Evolutionary conservation across 1,140 invertebrate genomes (phyloP).

Genomic region (Agraylea sexmaculata): DNA sequence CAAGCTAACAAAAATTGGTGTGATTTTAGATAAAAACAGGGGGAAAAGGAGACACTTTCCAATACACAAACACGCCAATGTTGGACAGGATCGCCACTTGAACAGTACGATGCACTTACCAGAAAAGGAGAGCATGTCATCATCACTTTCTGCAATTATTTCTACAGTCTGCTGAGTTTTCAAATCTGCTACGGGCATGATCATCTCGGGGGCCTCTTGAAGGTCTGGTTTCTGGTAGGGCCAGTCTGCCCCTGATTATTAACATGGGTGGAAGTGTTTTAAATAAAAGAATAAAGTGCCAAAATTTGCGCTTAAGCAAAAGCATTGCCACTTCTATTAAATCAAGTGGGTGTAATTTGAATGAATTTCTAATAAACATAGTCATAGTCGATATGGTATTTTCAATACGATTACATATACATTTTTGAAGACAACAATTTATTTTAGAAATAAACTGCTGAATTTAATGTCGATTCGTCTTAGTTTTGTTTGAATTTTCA

Average conservation of each 20-base stretch:
- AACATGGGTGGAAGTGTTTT: slow-evolving; percentile 4
- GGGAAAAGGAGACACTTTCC: too few relatives aligned
- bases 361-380: slow-evolving; percentile 1
- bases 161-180: slow-evolving; percentile 11
- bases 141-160: slow-evolving; percentile 11
- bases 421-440: too few relatives aligned
- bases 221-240: slow-evolving; percentile 40
- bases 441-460: too few relatives aligned
- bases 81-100: too few relatives aligned
- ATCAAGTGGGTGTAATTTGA: slow-evolving; percentile 8
- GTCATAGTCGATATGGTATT: background rate
- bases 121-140: slow-evolving; percentile 19
- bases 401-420: background rate
- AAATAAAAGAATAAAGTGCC: slow-evolving; percentile 14
- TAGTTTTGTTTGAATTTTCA: too few relatives aligned
- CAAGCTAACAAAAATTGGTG: too few relatives aligned
- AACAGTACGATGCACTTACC: slow-evolving; percentile 13
- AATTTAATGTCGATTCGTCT: too few relatives aligned
- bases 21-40: too few relatives aligned
- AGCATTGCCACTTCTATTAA: slow-evolving; percentile 14
- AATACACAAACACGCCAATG: slow-evolving; percentile 42
- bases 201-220: slow-evolving; percentile 37
- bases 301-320: slow-evolving; percentile 20
- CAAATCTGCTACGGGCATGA: slow-evolving; percentile 22
- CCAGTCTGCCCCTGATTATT: slow-evolving; percentile 39